Conservation (phyloP, 2,888 invertebrate species). For the Andrena bucephala region DNA sequence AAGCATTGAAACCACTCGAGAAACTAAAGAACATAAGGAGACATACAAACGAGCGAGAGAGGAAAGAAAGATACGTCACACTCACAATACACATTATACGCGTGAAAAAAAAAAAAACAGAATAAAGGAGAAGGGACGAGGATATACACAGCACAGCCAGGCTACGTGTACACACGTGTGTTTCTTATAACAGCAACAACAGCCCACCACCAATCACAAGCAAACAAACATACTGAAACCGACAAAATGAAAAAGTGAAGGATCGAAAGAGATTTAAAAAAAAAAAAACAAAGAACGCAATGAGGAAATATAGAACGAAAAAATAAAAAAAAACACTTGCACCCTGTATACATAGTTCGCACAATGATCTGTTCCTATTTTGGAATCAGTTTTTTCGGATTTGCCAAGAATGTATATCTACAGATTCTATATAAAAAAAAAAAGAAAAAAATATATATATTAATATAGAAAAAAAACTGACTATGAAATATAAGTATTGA, state of each 20-base stretch:
- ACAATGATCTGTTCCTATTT: constrained; percentile 83
- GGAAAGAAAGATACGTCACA: constrained; percentile 15
- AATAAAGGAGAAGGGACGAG: constrained; percentile 42
- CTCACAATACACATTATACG: constrained; percentile 35
- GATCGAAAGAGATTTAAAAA: constrained; percentile 12
- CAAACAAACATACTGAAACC: constrained; percentile 26
- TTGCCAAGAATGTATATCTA: constrained; percentile 80
- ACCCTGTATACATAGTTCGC: constrained; percentile 83
- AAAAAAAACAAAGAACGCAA: constrained; percentile 15
- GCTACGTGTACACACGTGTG: constrained; percentile 49
- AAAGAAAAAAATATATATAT: constrained; percentile 53
- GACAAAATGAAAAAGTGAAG: constrained; percentile 22
- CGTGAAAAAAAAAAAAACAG: constrained; percentile 11
- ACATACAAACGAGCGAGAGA: constrained; percentile 44
- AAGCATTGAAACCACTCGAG: constrained; percentile 39
- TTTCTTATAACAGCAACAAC: constrained; percentile 53
- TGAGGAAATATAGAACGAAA: constrained; percentile 35
- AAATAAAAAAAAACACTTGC: constrained; percentile 72
- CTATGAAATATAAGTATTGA: constrained; percentile 74
- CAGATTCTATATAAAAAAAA: constrained; percentile 69
- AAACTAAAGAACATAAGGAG: constrained; percentile 38
- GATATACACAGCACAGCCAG: constrained; percentile 42
- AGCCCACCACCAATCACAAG: constrained; percentile 9
- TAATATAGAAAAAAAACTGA: constrained; percentile 62
- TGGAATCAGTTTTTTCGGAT: constrained; percentile 82